Conservation (phyloP, 2,888 invertebrate species). For the Erannis defoliaria region DNA sequence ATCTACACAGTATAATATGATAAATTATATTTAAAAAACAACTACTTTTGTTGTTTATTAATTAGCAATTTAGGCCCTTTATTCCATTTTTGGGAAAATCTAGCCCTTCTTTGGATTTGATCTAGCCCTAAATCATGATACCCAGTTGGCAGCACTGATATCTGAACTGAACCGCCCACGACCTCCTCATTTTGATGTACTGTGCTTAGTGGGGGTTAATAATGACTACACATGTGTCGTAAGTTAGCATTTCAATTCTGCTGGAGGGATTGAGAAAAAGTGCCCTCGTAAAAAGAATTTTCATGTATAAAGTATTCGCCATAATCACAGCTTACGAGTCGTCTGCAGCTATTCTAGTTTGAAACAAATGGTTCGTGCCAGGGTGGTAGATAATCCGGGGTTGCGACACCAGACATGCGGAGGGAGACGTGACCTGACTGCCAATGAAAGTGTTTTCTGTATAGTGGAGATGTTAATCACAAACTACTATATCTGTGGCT, state of each 20-base stretch:
- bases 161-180: too few species aligned
- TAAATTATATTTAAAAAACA: too few species aligned
- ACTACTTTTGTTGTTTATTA: too few species aligned
- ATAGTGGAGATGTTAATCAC: conserved; percentile 68
- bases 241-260: too few species aligned
- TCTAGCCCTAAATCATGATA: too few species aligned
- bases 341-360: neutral
- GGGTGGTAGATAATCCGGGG: conserved; percentile 46
- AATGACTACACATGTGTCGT: too few species aligned
- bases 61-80: too few species aligned
- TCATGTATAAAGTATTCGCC: neutral
- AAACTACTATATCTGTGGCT: conserved; percentile 13
- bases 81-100: too few species aligned
- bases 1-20: too few species aligned
- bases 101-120: too few species aligned
- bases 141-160: too few species aligned
- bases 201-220: neutral
- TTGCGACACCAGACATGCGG: conserved; percentile 58
- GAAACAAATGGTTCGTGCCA: conserved; percentile 9
- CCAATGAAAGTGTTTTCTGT: conserved; percentile 55
- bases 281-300: neutral
- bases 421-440: conserved; percentile 67
- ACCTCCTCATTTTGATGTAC: neutral
- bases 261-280: too few species aligned
- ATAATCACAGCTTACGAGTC: neutral